Conservation (phyloP, 2,113 vertebrate genomes). For the Mungos mungo region DNA sequence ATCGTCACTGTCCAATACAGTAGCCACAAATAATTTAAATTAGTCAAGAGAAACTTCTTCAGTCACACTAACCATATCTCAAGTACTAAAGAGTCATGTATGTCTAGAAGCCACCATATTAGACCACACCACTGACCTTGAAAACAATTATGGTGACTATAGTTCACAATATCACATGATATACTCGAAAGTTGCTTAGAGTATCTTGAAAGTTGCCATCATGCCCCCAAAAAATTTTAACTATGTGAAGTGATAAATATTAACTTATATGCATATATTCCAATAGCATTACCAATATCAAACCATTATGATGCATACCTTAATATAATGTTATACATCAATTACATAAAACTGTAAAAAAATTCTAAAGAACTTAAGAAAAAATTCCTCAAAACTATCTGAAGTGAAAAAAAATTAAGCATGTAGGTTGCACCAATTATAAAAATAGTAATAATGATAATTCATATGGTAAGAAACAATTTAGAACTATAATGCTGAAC, state of each 20-base stretch:
- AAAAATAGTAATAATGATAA: not conserved
- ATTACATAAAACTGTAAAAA: not conserved
- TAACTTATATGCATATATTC: not conserved
- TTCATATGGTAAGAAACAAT: not conserved
- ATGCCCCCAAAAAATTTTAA: not conserved
- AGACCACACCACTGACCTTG: not conserved
- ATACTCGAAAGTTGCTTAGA: not conserved
- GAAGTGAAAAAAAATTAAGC: not conserved
- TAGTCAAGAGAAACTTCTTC: not conserved
- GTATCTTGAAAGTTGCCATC: not conserved
- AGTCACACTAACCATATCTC: not conserved
- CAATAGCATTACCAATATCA: not conserved
- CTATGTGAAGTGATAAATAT: too few relatives aligned
- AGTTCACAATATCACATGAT: not conserved
- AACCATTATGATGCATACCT: not conserved
- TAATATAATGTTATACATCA: not conserved
- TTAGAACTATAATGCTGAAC: not conserved
- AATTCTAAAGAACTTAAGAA: not conserved
- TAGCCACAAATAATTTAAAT: not conserved
- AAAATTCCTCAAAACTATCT: not conserved
- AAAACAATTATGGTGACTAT: not conserved
- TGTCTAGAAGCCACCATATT: not conserved
- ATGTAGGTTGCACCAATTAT: not conserved
- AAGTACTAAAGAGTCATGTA: not conserved
- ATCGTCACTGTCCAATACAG: not conserved